Evolutionary conservation across 2,113 vertebrate genomes (phyloP), one percentile per base, ranked within the genome.

Genomic region (Acanthisitta chloris): DNA sequence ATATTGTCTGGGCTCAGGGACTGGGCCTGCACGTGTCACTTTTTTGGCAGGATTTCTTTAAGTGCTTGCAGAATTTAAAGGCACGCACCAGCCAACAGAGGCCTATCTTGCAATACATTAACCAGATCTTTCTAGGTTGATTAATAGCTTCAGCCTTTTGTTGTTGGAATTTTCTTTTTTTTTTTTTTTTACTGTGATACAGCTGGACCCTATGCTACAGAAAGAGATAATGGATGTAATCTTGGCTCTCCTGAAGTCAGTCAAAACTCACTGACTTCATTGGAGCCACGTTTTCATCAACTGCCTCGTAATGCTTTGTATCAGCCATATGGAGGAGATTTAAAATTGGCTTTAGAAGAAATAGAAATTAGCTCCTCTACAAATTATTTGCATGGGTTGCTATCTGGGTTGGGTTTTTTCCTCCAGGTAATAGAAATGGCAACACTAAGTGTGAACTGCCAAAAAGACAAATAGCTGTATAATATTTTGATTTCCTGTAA

Each of bases 271-370:
- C 40, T 70, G 67, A 69, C 80, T 92, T 93, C 90, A 92, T 31
- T 84, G 69, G 52, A 90, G 80, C 86, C 80, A 92, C 0, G 1
- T 86, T 96, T 95, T 94, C 86, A 81, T 92, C 38, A 5, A n/a
- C 73, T 92, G 76, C 65, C 4, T 92, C 4, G 1, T 74, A 90
- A 52, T 86, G 59, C 58, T 92, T 92, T 93, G 34, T 79, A 94
- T 94, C 81, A 74, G 52, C 88, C 96, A 96, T 94, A 88, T 94
- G 95, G 61, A 42, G 43, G 67, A 80, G 19, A 87, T 96, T 96
- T 90, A 90, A 92, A 94, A 88, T 79, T 94, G 28, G 84, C 88
- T 95, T 97, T 96, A 90, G 94, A 97, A 96, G 94, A 96, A 94
- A 61, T 61, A 77, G 62, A 82, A 72, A 90, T 95, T 94, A 96